phyloP scores from a whole-genome alignment of 2,888 invertebrate species.

The Synergus gifuensis region DNA sequence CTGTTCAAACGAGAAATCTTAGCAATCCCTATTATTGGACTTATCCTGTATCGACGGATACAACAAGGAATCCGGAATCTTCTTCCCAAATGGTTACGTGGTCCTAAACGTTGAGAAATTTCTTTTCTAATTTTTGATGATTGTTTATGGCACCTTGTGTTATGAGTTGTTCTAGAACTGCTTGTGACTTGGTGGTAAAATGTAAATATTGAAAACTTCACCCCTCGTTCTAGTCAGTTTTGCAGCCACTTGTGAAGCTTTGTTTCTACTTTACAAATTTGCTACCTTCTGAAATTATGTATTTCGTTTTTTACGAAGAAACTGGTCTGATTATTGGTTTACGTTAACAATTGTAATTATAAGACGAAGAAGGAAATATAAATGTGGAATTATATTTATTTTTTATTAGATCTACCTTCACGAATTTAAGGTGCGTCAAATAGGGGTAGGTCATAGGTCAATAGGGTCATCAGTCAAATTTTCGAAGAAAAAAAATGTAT shows the following conservation, averaged over 20 bases:
- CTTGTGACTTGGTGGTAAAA: constrained; percentile 8
- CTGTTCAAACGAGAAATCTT: constrained; percentile 88
- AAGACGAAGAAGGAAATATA: constrained; percentile 16
- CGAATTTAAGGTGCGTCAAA: background rate
- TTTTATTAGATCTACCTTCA: background rate
- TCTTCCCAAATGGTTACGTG: constrained; percentile 64
- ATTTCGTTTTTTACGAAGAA: constrained; percentile 35
- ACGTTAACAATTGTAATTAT: constrained; percentile 16
- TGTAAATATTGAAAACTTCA: constrained; percentile 26
- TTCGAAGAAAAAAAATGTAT: no score
- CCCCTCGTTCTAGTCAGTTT: constrained; percentile 6
- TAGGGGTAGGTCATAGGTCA: no score
- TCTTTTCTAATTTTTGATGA: background rate
- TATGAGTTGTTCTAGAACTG: background rate
- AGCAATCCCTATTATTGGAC: constrained; percentile 87
- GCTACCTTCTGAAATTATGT: constrained; percentile 27
- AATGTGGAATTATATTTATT: background rate
- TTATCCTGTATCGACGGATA: constrained; percentile 88
- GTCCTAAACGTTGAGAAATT: constrained; percentile 27
- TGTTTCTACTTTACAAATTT: constrained; percentile 17
- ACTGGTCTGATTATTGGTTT: constrained; percentile 32
- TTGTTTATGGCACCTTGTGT: background rate
- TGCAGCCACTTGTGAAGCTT: constrained; percentile 10
- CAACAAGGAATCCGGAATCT: constrained; percentile 81
- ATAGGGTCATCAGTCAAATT: no score